Evolutionary conservation across 2,113 vertebrate genomes (phyloP).

Genomic region (Gallinago paraguaiae): DNA sequence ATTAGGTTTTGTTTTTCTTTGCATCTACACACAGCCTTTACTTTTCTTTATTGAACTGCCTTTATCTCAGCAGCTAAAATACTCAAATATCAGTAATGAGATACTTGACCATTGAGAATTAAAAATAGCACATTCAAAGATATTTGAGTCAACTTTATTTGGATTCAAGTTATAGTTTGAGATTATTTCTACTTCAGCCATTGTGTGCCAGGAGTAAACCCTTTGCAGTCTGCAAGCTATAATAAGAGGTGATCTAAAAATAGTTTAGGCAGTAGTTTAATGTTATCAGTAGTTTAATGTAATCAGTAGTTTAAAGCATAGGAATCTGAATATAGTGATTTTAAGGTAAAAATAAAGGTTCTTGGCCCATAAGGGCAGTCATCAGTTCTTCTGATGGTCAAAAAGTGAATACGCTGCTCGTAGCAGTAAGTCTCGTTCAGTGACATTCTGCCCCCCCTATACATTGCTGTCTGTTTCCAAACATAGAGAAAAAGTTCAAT

Average conservation of each 20-base stretch:
- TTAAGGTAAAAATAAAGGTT: background rate
- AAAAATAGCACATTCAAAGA: background rate
- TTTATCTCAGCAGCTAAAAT: background rate
- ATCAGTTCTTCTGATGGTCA: background rate
- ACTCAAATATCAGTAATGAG: background rate
- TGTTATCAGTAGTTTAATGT: background rate
- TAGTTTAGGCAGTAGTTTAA: background rate
- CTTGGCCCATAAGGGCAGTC: background rate
- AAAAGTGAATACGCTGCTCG: background rate
- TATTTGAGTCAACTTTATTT: background rate
- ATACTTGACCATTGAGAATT: background rate
- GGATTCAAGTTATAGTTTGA: background rate
- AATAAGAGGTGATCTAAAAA: background rate
- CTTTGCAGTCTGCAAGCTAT: background rate
- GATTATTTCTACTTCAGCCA: background rate
- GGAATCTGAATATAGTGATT: background rate
- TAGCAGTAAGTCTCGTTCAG: background rate
- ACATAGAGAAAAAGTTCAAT: background rate
- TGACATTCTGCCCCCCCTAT: background rate
- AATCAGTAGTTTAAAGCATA: background rate
- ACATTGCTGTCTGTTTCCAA: background rate
- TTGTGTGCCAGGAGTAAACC: background rate
- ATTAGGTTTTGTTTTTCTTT: background rate
- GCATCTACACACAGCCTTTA: background rate
- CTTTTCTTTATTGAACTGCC: background rate